Evolutionary conservation across 92 coral and sea anemone species (phyloP), one percentile per base, ranked within the genome.

Genomic region (Zoanthus solanderi): DNA sequence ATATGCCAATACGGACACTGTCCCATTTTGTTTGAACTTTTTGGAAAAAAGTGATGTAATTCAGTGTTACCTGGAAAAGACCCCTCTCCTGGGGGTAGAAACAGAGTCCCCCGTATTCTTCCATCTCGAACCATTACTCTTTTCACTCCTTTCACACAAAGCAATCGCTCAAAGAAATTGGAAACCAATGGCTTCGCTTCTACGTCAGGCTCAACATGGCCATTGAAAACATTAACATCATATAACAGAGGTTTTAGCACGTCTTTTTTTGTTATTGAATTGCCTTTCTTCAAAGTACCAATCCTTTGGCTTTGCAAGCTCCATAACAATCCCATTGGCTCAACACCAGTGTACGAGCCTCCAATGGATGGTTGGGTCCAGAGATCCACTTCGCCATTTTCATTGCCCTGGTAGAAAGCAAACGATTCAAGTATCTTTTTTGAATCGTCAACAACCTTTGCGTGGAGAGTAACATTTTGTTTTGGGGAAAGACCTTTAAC

Each of bases 241-340:
- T 83, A 86, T 37, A 76, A 75, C 42, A 89, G 9, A 4, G 92
- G 92, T 76, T 48, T 72, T 78, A 65, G 76, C 2, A 76, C 45
- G 34, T 89, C 88, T 68, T 81, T 79, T 23, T 89, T 84, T 67
- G 84, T 84, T 0, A 89, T 47, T 67, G 87, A 2, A 68, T 75
- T 76, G 42, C 83, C 85, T 23, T 87, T 79, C 34, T 54, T 75
- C 12, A 48, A 5, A 13, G 75, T 74, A 34, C 78, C 11, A 3
- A 31, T 60, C 10, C 88, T 84, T 47, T 84, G 75, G 5, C 88
- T 84, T 47, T 84, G 75, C 28, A 89, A n/a, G 67, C 92, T 89
- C 92, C 92, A 89, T 34, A 89, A 34, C 29, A 83, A 45, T 23
- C 92, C 92, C 92, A 89, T 89, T 8, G 92, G 85, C 60, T 89